phyloP scores from a whole-genome alignment of 2,797 vertebrate species.

The Atherinosoma microstoma region DNA sequence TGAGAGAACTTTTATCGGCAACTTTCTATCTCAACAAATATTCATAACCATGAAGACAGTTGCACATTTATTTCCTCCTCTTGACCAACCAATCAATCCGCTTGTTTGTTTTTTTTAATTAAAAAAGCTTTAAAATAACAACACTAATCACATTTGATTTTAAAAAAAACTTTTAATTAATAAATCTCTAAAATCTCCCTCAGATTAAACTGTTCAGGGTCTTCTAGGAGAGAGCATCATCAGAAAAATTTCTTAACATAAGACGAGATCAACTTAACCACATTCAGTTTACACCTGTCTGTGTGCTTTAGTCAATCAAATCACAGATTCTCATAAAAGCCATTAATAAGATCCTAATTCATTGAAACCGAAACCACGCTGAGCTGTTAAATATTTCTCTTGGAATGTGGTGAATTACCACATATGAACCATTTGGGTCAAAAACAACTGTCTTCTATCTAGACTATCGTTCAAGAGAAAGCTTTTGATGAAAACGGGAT shows the following conservation, averaged over 20 bases:
- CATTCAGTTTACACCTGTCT: not conserved
- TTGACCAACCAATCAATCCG: not conserved
- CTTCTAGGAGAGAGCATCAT: not conserved
- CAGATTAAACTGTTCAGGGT: not conserved
- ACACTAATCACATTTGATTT: not conserved
- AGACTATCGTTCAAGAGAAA: not conserved
- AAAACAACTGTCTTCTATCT: slow-evolving; percentile 3
- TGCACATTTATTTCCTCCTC: not conserved
- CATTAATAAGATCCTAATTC: no score
- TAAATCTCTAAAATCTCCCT: not conserved
- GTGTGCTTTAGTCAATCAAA: not conserved
- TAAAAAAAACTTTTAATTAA: not conserved
- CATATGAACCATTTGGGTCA: not conserved
- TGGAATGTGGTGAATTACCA: not conserved
- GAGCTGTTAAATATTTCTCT: no score
- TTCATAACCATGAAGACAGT: not conserved
- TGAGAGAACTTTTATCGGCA: slow-evolving; percentile 39
- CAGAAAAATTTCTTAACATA: not conserved
- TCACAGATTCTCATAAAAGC: no score
- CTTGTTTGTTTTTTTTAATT: not conserved
- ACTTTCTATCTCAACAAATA: slow-evolving; percentile 21
- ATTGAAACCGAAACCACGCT: no score
- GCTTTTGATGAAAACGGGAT: slow-evolving; percentile 14
- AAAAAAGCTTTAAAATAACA: not conserved
- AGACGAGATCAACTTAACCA: not conserved